These are phyloP conservation scores for Festucalex cinctus DNA, from an alignment of 2,113 vertebrate species.

Conservation along the genomic window DNA sequence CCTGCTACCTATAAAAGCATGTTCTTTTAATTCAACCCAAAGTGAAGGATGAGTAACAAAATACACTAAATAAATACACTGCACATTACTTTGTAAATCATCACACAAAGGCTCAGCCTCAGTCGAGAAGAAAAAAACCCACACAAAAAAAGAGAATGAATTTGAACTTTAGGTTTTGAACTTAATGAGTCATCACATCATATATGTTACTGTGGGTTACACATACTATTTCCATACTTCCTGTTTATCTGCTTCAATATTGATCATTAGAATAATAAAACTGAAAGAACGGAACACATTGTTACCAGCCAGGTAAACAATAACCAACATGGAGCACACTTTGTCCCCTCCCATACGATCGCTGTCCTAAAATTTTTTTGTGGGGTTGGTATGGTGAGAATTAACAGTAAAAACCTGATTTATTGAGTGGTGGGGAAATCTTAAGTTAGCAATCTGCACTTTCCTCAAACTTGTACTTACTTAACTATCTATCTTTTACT, in stretches of 20 bases:
- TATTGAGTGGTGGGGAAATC: too few relatives aligned
- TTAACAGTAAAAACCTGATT: neutral
- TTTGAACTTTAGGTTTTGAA: neutral
- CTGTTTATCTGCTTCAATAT: neutral
- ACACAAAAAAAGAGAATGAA: neutral
- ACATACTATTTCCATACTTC: neutral
- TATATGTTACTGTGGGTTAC: neutral
- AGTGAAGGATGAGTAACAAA: neutral
- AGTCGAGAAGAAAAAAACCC: neutral
- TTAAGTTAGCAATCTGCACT: too few relatives aligned
- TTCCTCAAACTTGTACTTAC: too few relatives aligned
- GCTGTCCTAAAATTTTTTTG: neutral
- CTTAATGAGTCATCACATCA: neutral
- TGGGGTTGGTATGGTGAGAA: neutral
- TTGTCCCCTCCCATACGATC: neutral
- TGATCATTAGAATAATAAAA: neutral
- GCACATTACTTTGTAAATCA: neutral
- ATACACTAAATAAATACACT: neutral
- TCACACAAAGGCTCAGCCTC: neutral
- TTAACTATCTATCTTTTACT: too few relatives aligned
- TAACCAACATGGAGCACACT: neutral
- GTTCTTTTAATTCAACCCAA: neutral
- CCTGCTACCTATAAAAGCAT: neutral
- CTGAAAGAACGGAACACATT: neutral
- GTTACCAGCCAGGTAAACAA: conserved; percentile 5